Percentiles rank a stretch among this genome's conserved stretches.
These are phyloP conservation scores for Gambelia wislizenii DNA, from an alignment of 2,797 vertebrate species.

Conservation along the genomic window DNA sequence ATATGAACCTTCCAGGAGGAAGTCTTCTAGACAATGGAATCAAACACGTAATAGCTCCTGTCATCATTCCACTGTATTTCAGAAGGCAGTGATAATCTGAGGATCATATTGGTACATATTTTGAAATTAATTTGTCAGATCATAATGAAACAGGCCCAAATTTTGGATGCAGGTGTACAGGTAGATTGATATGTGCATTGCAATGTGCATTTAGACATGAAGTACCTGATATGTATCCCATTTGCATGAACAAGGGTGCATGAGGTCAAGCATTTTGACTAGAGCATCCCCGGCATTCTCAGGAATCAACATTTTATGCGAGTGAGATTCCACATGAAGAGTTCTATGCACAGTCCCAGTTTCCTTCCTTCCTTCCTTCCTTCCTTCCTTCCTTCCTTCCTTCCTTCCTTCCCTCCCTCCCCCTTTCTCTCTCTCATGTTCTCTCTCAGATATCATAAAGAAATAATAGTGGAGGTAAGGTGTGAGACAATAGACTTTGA, in stretches of 20 bases:
- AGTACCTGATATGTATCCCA: too few species aligned
- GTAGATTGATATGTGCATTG: neutral
- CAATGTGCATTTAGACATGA: neutral
- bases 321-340: neutral
- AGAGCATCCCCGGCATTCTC: neutral
- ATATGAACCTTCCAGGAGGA: neutral
- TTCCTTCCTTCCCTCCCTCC: neutral
- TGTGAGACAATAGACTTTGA: constrained; percentile 42
- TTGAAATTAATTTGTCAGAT: neutral
- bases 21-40: neutral
- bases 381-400: neutral
- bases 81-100: neutral
- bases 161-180: neutral
- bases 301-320: neutral
- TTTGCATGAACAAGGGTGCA: neutral
- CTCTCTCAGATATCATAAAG: constrained; percentile 3
- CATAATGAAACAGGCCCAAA: neutral
- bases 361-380: too few species aligned
- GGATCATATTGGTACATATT: neutral
- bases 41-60: neutral
- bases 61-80: neutral
- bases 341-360: neutral
- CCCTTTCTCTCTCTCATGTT: neutral
- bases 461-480: constrained; percentile 40
- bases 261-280: neutral